phyloP scores from a whole-genome alignment of 2,888 invertebrate species.

The Acleris literana region DNA sequence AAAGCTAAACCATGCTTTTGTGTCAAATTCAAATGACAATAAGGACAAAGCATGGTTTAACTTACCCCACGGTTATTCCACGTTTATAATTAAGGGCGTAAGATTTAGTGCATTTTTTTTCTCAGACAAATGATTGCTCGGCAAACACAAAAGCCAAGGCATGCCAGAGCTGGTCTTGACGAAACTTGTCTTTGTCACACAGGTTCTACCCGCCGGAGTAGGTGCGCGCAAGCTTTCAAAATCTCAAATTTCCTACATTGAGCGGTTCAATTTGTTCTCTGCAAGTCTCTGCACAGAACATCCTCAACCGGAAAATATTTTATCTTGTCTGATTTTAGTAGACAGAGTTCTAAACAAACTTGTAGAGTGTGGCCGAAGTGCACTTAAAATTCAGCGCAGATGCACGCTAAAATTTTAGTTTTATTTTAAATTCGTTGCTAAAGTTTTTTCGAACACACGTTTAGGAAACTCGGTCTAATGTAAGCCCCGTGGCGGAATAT shows the following conservation, averaged over 20 bases:
- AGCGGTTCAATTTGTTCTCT: slow-evolving; percentile 25
- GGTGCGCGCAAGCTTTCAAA: neutral
- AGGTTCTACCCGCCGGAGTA: neutral
- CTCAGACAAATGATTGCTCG: no score
- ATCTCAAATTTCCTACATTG: slow-evolving; percentile 5
- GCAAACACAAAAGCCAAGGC: neutral
- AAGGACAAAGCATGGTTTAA: no score
- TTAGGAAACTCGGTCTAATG: slow-evolving; percentile 51
- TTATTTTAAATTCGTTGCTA: slow-evolving; percentile 44
- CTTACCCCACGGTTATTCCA: no score
- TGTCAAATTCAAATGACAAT: no score
- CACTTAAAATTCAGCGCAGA: slow-evolving; percentile 64
- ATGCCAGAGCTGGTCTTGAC: neutral
- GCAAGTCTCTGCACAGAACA: slow-evolving; percentile 44
- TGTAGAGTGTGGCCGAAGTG: slow-evolving; percentile 54
- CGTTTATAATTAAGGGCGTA: no score
- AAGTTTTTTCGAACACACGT: slow-evolving; percentile 41
- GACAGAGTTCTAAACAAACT: slow-evolving; percentile 68
- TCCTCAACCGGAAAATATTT: slow-evolving; percentile 52
- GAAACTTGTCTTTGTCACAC: neutral
- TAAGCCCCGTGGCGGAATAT: slow-evolving; percentile 43
- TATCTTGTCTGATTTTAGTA: slow-evolving; percentile 61
- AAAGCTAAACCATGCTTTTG: no score
- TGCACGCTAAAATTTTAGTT: slow-evolving; percentile 59
- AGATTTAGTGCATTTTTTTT: no score